Evolutionary conservation across 1,140 invertebrate genomes (phyloP), one percentile per base, ranked within the genome.

Genomic region (Zaprionus kolodkinae): DNA sequence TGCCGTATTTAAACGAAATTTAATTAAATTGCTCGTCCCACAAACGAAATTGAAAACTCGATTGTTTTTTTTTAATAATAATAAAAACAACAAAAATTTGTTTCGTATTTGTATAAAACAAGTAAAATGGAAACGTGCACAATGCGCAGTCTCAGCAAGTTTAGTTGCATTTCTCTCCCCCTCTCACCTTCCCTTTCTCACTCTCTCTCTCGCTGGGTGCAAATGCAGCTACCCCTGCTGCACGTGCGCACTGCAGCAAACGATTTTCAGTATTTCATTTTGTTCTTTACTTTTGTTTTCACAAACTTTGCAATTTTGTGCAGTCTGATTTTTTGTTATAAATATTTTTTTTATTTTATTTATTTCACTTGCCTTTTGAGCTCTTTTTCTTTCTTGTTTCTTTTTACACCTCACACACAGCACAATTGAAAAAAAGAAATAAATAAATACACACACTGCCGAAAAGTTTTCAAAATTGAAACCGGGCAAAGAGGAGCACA

Each of bases 161-260:
- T 56, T 4, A 65, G 40, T n/a, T 55, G 52, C 11, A 55, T 2
- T 65, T 17, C 36, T 36, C 1, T 11, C 15, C 17, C 17, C 17
- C 17, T 21, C 17, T 11, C 33, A 21, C 4, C 10, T 12, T 6
- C 17, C 45, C 45, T 6, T 10, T 3, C 10, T 9, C 43, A 2
- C 27, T 30, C 27, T 9, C 10, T 35, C 33, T 35, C 33, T 10
- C 9, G 5, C 45, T 9, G 10, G 3, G 10, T 25, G 11, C 45
- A 50, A 50, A 55, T 55, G 27, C 27, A 55, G 3, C 27, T 6
- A 30, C 27, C 40, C 27, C 21, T 60, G 78, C 55, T 85, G 82
- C 81, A 85, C 81, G 78, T 86, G 81, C 81, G 81, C 81, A 67
- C 30, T 73, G 45, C 11, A 36, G 10, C 27, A 30, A 30, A n/a